Evolutionary conservation across 2,797 vertebrate species (phyloP).

Genomic region (Mus spretus): DNA sequence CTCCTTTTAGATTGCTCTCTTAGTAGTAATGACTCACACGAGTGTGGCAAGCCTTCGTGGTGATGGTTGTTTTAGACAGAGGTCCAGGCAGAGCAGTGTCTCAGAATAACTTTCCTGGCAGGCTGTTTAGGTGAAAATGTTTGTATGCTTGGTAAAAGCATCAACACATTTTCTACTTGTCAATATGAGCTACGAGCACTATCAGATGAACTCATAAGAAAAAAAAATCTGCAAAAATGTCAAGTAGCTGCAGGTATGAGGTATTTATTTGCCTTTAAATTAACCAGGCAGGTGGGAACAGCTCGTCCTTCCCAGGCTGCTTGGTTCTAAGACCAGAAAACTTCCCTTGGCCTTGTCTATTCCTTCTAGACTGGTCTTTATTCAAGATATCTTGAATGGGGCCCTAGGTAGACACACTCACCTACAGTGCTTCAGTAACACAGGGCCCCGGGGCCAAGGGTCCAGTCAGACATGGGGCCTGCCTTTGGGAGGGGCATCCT

Average conservation of each 20-base stretch:
- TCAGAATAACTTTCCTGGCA: slow-evolving; percentile 76
- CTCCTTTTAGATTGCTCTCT: slow-evolving; percentile 73
- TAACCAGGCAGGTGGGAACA: background rate
- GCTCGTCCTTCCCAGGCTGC: background rate
- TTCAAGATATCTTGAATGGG: background rate
- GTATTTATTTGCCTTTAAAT: slow-evolving; percentile 53
- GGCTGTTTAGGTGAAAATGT: slow-evolving; percentile 77
- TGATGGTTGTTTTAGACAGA: slow-evolving; percentile 83
- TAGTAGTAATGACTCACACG: slow-evolving; percentile 76
- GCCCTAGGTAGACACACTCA: background rate
- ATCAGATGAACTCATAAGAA: slow-evolving; percentile 38
- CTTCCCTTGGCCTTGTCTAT: background rate
- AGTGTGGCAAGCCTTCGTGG: slow-evolving; percentile 67
- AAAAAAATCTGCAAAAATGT: slow-evolving; percentile 28
- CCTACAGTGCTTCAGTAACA: background rate
- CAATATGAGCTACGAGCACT: background rate
- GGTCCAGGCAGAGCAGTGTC: slow-evolving; percentile 79
- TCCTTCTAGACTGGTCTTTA: background rate
- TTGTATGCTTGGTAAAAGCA: slow-evolving; percentile 67
- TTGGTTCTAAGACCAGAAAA: background rate
- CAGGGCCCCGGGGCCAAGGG: fast-evolving
- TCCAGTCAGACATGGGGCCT: background rate
- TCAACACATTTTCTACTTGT: slow-evolving; percentile 52
- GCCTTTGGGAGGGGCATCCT: background rate
- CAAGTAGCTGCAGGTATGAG: background rate